phyloP scores from a whole-genome alignment of 2,113 vertebrate genomes.

The Stegastes partitus region DNA sequence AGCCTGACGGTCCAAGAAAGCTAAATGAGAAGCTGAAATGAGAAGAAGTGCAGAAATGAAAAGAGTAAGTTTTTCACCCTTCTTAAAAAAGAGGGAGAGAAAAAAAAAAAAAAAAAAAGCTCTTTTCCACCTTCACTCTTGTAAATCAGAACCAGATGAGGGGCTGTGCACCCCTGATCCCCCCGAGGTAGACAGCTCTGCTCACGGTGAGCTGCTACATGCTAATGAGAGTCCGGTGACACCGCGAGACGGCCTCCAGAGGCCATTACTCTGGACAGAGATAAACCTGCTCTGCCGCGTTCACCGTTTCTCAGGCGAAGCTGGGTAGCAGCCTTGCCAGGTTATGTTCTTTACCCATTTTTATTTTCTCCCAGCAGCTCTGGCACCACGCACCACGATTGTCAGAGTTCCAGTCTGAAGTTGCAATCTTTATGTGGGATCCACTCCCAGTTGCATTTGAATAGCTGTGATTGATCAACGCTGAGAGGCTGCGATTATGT shows the following conservation, averaged over 20 bases:
- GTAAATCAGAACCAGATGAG: slow-evolving; percentile 92
- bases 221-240: slow-evolving; percentile 68
- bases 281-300: slow-evolving; percentile 39
- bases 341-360: slow-evolving; percentile 38
- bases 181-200: slow-evolving; percentile 61
- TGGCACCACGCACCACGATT: slow-evolving; percentile 38
- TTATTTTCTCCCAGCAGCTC: slow-evolving; percentile 31
- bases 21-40: slow-evolving; percentile 62
- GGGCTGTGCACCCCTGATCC: slow-evolving; percentile 58
- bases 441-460: slow-evolving; percentile 62
- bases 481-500: slow-evolving; percentile 56
- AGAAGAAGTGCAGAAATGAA: slow-evolving; percentile 49
- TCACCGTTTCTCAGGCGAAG: slow-evolving; percentile 35
- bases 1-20: slow-evolving; percentile 53
- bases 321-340: slow-evolving; percentile 42
- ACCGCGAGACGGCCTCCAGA: slow-evolving; percentile 23
- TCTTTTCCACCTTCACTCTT: slow-evolving; percentile 74
- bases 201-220: slow-evolving; percentile 59
- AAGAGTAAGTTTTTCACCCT: slow-evolving; percentile 59
- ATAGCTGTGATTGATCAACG: slow-evolving; percentile 67
- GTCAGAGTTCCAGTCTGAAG: slow-evolving; percentile 59
- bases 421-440: slow-evolving; percentile 62
- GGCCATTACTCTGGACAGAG: slow-evolving; percentile 27
- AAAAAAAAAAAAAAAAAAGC: slow-evolving; percentile 68
- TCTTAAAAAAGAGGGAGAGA: slow-evolving; percentile 64